Evolutionary conservation across 1,140 invertebrate species (phyloP), one percentile per base, ranked within the genome.

Genomic region (Bradynema listronoti): DNA sequence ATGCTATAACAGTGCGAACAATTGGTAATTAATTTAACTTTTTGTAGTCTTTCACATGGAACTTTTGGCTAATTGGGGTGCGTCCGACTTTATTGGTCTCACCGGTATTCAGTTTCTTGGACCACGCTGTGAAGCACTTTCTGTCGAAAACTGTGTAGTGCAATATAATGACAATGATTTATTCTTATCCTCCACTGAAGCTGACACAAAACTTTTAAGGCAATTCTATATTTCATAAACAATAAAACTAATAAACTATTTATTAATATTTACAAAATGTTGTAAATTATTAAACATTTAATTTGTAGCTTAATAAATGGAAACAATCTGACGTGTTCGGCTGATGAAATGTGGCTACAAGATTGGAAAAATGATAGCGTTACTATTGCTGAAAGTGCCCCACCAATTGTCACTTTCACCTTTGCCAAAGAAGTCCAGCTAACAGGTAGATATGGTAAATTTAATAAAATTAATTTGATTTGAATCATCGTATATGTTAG

Each of bases 401-500:
- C 78, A 16, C 58, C 66, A 64, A 11, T 74, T 66, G 34, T 83
- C 74, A 71, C 79, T 78, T 65, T 78, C 83, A 32, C 81, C 82
- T 75, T 69, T 84, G 9, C 80, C 80, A 34, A 78, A 84, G 33
- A 78, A 83, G 69, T 84, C 81, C 0, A 85, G 83, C 64, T 86
- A 83, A 84, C 83, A 82, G 56, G 81, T 83, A 56, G 39, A 5
- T 7, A 11, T 47, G 19, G 19, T 39, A 39, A 39, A 49, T 16
- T 11, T n/a, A n/a, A n/a, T n/a, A n/a, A n/a, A n/a, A n/a, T n/a
- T n/a, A n/a, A n/a, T n/a, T n/a, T n/a, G n/a, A n/a, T n/a, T n/a
- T n/a, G n/a, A n/a, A n/a, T 22, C 27, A 11, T 49, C 46, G 16
- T 11, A 11, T 49, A 22, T 78, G 32, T 72, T 69, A 49, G 81